A percentile compares a stretch with the other conserved stretches of the same genome.
Conservation (phyloP, 2,888 invertebrate genomes). For the Cinara cedri region DNA sequence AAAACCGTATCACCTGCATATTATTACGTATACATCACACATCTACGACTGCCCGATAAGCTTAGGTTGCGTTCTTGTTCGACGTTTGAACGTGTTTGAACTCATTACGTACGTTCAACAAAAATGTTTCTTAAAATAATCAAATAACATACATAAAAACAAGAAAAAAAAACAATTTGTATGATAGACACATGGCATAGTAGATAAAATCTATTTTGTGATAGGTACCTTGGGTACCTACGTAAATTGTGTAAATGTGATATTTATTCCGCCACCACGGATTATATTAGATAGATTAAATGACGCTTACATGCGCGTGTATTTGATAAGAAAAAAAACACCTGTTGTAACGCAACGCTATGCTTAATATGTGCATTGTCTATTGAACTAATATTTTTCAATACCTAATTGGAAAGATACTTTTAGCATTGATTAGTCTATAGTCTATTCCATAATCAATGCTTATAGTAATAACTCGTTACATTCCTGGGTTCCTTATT, state of each 20-base stretch:
- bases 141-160: not conserved
- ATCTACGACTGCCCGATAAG: not conserved
- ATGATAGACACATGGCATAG: slow-evolving; percentile 8
- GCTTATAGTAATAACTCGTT: too few relatives aligned
- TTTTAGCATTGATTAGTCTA: not conserved
- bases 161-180: not conserved
- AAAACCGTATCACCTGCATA: not conserved
- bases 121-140: slow-evolving; percentile 34
- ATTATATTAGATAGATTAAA: slow-evolving; percentile 30
- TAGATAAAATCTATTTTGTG: too few relatives aligned
- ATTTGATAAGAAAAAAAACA: slow-evolving; percentile 35
- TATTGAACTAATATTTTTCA: slow-evolving; percentile 12
- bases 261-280: not conserved
- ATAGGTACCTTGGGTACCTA: too few relatives aligned
- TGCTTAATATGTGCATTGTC: slow-evolving; percentile 6
- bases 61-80: not conserved
- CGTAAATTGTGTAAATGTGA: not conserved
- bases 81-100: slow-evolving; percentile 36
- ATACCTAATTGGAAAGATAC: not conserved
- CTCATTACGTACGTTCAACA: slow-evolving; percentile 26
- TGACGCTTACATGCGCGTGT: slow-evolving; percentile 13
- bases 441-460: too few relatives aligned
- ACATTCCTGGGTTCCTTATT: too few relatives aligned
- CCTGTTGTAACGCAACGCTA: slow-evolving; percentile 28
- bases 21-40: slow-evolving; percentile 15